A percentile compares a stretch with the other conserved stretches of the same genome.
Evolutionary conservation across 2,888 invertebrate species (phyloP).

Genomic region (Lepidocyrtinus sp.): DNA sequence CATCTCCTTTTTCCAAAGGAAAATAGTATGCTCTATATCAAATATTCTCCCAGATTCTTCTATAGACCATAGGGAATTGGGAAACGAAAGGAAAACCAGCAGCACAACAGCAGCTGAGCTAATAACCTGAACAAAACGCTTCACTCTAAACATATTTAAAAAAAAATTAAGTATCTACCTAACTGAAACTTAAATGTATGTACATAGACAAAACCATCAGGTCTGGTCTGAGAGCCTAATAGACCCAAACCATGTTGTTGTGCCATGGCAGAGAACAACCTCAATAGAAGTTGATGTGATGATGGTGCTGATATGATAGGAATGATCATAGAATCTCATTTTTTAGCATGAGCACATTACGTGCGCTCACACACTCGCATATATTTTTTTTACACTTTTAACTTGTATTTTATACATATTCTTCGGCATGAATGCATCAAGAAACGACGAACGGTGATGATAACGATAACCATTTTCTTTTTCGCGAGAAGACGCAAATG

Average conservation of each 20-base stretch:
- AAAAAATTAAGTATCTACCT: neutral
- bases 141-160: neutral
- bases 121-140: slow-evolving; percentile 9
- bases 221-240: neutral
- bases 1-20: neutral
- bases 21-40: neutral
- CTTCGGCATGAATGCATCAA: too few relatives aligned
- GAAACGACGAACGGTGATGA: too few relatives aligned
- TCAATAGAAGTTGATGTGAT: neutral
- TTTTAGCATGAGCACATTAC: slow-evolving; percentile 10
- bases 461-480: slow-evolving; percentile 11
- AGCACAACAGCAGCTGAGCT: slow-evolving; percentile 32
- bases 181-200: too few relatives aligned
- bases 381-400: too few relatives aligned
- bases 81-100: slow-evolving; percentile 6
- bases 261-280: neutral
- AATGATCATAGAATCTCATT: neutral
- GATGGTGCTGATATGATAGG: neutral
- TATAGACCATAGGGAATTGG: neutral
- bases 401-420: too few relatives aligned
- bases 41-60: neutral
- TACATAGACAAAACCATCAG: too few relatives aligned
- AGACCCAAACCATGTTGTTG: slow-evolving; percentile 3
- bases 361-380: neutral
- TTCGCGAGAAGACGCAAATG: slow-evolving; percentile 11